A percentile compares a stretch with the other conserved stretches of the same genome.
phyloP scores from a whole-genome alignment of 2,113 vertebrate genomes.

The Motacilla alba region DNA sequence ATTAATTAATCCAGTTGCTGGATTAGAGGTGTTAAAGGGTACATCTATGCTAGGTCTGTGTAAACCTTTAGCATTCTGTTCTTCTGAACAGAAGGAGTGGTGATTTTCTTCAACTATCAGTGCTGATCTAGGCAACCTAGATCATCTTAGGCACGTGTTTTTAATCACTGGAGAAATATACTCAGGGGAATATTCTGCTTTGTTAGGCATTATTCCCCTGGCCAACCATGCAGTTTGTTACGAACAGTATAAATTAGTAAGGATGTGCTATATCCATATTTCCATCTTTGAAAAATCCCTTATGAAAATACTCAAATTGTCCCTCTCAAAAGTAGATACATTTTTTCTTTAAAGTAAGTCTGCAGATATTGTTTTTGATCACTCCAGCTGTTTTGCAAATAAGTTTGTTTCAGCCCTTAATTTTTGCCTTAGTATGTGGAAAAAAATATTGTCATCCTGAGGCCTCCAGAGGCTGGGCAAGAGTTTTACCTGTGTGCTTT shows the following conservation, averaged over 20 bases:
- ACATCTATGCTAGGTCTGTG: background rate
- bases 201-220: background rate
- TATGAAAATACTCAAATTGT: background rate
- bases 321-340: rapidly evolving
- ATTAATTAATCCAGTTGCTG: background rate
- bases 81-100: background rate
- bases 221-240: background rate
- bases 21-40: background rate
- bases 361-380: background rate
- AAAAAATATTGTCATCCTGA: background rate
- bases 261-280: background rate
- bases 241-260: background rate
- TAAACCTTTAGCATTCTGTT: background rate
- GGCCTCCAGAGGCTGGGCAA: background rate
- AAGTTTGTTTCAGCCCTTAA: background rate
- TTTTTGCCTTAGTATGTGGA: background rate
- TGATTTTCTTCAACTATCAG: background rate
- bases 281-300: background rate
- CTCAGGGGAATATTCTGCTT: background rate
- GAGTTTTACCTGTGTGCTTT: background rate
- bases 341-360: background rate
- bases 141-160: background rate
- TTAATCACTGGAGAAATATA: background rate
- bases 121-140: background rate
- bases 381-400: background rate